Evolutionary conservation across 2,888 invertebrate species (phyloP).

Genomic region (Leptinotarsa tumamoca): DNA sequence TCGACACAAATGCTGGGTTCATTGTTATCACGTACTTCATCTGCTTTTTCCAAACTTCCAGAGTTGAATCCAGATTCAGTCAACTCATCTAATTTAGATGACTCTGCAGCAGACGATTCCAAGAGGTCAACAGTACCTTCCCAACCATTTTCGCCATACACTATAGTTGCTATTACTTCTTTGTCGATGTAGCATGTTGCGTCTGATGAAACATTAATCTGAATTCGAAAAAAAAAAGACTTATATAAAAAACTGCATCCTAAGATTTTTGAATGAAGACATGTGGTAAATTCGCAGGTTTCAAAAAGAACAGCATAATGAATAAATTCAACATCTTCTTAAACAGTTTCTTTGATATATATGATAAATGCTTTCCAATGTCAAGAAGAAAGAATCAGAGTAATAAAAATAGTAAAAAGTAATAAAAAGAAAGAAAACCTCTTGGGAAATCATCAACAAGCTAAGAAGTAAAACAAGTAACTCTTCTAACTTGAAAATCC

Average conservation of each 20-base stretch:
- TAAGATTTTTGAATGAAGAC: too few relatives aligned
- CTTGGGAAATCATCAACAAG: too few relatives aligned
- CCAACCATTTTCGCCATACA: slow-evolving; percentile 71
- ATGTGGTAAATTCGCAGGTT: too few relatives aligned
- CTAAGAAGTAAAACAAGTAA: too few relatives aligned
- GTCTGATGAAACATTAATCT: slow-evolving; percentile 44
- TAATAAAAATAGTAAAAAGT: too few relatives aligned
- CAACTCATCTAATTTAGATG: not conserved
- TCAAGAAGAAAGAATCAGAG: too few relatives aligned
- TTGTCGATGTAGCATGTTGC: slow-evolving; percentile 68
- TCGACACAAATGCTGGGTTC: slow-evolving; percentile 13
- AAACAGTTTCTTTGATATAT: too few relatives aligned
- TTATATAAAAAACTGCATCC: not conserved
- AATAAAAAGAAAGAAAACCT: too few relatives aligned
- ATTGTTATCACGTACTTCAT: not conserved
- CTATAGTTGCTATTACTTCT: slow-evolving; percentile 70
- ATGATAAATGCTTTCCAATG: too few relatives aligned
- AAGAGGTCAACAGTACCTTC: slow-evolving; percentile 49
- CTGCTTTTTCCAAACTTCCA: slow-evolving; percentile 22
- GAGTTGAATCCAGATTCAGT: slow-evolving; percentile 22
- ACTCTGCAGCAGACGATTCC: slow-evolving; percentile 14
- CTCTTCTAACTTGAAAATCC: too few relatives aligned
- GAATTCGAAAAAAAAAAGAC: not conserved
- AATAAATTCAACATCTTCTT: too few relatives aligned
- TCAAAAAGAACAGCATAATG: too few relatives aligned